Conservation (phyloP, 2,113 vertebrate species). For the Morphnarchus princeps region DNA sequence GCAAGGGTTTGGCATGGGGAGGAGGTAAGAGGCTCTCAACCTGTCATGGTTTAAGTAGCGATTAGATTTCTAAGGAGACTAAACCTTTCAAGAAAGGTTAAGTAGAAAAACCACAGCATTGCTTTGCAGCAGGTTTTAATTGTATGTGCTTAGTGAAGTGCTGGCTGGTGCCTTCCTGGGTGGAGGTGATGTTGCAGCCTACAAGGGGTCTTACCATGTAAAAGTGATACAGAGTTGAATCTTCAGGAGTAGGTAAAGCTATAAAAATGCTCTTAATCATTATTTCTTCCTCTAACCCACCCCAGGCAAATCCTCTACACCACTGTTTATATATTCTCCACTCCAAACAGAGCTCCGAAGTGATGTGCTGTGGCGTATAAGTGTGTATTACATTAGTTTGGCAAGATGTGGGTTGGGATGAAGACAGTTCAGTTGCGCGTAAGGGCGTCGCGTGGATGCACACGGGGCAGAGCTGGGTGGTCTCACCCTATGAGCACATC, state of each 20-base stretch:
- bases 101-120: not conserved
- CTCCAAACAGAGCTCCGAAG: not conserved
- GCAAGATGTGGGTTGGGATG: not conserved
- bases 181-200: not conserved
- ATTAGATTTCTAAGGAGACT: not conserved
- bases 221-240: rapidly evolving
- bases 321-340: not conserved
- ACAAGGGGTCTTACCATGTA: rapidly evolving
- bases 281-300: not conserved
- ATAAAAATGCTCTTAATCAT: not conserved
- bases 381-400: not conserved
- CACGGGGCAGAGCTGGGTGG: not conserved
- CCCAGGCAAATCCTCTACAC: not conserved
- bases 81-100: not conserved
- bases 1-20: not conserved
- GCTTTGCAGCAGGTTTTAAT: not conserved
- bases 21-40: not conserved
- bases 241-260: not conserved
- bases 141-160: rapidly evolving
- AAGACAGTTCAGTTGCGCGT: no score
- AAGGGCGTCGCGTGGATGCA: rapidly evolving
- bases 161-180: not conserved
- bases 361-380: rapidly evolving
- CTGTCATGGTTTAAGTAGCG: not conserved
- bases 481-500: not conserved